Conservation (phyloP, 2,113 vertebrate genomes). For the Thryonomys swinderianus region DNA sequence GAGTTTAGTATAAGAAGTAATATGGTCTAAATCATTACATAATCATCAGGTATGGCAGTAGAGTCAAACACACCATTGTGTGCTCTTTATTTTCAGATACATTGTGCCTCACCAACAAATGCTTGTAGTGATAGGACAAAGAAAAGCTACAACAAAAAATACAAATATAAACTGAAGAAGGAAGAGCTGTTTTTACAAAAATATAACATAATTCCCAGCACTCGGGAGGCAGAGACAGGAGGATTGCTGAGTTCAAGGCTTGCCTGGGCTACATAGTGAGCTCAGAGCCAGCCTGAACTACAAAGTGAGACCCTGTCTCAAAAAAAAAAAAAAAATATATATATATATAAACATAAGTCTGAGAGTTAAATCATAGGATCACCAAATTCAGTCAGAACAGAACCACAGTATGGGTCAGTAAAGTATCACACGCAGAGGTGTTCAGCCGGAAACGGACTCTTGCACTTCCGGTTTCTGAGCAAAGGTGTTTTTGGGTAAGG, state of each 20-base stretch:
- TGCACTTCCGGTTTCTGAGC: neutral
- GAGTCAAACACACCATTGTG: conserved; percentile 45
- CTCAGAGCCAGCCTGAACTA: no score
- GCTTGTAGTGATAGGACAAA: neutral
- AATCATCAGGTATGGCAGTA: conserved; percentile 48
- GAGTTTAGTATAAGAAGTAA: conserved; percentile 61
- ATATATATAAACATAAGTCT: no score
- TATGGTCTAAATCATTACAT: conserved; percentile 59
- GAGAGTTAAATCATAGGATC: neutral
- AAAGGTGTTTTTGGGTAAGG: neutral
- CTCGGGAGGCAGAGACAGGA: no score
- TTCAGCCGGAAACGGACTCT: neutral
- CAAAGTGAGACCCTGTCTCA: no score
- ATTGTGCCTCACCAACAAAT: conserved; percentile 21
- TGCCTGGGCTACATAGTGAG: no score
- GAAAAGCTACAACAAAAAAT: conserved; percentile 19
- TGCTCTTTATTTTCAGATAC: neutral
- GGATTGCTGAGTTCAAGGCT: no score
- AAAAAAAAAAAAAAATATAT: no score
- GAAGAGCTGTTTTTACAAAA: neutral
- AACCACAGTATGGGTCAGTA: neutral
- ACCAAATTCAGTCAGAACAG: neutral
- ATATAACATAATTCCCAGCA: no score
- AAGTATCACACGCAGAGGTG: neutral
- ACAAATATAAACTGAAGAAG: conserved; percentile 15